Base-by-base conservation (phyloP, 2,888 invertebrate species). In the Caenorhabditis sp. region DNA sequence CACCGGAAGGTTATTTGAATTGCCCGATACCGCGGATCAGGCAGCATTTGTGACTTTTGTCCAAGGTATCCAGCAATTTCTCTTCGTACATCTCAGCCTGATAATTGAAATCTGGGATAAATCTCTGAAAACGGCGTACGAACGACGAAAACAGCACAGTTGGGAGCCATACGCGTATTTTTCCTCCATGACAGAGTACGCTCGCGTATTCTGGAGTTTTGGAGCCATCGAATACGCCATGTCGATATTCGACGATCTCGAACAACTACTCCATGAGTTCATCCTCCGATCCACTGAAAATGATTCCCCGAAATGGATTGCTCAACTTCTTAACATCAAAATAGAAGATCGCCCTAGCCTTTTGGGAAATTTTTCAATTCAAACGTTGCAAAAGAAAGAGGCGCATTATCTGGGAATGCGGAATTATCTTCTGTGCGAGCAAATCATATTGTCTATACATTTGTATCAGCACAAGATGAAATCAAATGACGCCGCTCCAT, bases 211-310 rank as follows among this genome's bases (percentile, higher is more conserved):
- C 68, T 86, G 86, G 86, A 85, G 85, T 51, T 64, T 86, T 18
- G 88, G 86, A n/a, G 85, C 86, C 24, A 61, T 85, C 20, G 88
- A 88, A 56, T 85, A 85, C 56, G 55, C 85, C 1, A 72, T 85
- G 44, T 81, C 84, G 26, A 78, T 86, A n/a, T 84, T 80, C 69
- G 85, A 88, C 44, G 86, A 87, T 61, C 69, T 87, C n/a, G 87
- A 87, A 32, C 71, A 83, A 20, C 72, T 86, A n/a, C 51, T 86
- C 9, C 58, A 62, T 20, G 72, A 78, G 24, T 81, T 80, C 44
- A 64, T 79, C n/a, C 40, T 77, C 35, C 64, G 77, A 18, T 72
- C 76, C 28, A 71, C 70, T n/a, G 77, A 77, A n/a, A 47, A 11
- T 1, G 77, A 76, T 37, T 71, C 72, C 26, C 82, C 69, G 15